Percentiles rank a stretch among this genome's conserved stretches.
phyloP scores from a whole-genome alignment of 2,113 vertebrate species.

The Caretta caretta region DNA sequence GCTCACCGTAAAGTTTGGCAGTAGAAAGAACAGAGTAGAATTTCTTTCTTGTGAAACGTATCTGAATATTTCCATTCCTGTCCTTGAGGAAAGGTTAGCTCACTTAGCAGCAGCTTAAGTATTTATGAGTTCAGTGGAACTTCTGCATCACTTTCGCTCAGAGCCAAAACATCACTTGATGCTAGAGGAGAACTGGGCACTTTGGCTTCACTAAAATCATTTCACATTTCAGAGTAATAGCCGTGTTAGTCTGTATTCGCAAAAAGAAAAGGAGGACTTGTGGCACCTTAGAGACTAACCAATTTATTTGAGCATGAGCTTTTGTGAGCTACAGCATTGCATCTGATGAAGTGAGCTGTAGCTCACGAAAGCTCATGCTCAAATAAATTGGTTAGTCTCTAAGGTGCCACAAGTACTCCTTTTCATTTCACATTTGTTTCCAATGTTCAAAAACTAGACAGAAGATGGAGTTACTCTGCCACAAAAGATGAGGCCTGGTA shows the following conservation, averaged over 20 bases:
- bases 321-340: too few species aligned
- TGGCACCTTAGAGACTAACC: too few species aligned
- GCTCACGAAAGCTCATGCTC: too few species aligned
- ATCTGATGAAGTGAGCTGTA: too few species aligned
- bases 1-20: not conserved
- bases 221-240: not conserved
- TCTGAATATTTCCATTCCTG: not conserved
- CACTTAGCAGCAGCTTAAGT: not conserved
- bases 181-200: not conserved
- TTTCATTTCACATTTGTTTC: not conserved
- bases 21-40: not conserved
- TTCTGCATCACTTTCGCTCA: not conserved
- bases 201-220: not conserved
- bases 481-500: not conserved
- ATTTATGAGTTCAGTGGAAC: not conserved
- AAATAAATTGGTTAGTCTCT: too few species aligned
- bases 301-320: too few species aligned
- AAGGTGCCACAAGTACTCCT: too few species aligned
- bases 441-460: not conserved
- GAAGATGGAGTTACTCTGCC: not conserved
- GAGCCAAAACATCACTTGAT: not conserved
- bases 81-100: not conserved
- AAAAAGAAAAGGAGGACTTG: too few species aligned
- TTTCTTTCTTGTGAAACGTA: not conserved
- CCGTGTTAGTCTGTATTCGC: too few species aligned